These are phyloP conservation scores for Anabas testudineus DNA, from an alignment of 2,797 vertebrate species.

Conservation along the genomic window DNA sequence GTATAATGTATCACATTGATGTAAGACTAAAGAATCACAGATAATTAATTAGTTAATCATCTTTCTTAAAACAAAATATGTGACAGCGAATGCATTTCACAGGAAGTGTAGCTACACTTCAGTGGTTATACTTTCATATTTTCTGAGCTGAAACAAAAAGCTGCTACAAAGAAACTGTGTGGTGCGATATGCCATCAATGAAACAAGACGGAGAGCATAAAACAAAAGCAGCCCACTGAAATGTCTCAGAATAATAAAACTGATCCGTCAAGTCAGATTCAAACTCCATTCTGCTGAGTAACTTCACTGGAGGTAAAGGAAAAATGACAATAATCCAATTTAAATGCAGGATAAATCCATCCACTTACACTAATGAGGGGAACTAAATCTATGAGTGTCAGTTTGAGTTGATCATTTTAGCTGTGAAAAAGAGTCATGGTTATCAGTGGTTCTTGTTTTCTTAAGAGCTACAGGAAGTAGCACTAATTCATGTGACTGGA, in stretches of 20 bases:
- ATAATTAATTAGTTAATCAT: neutral
- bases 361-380: neutral
- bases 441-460: too few species aligned
- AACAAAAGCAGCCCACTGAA: neutral
- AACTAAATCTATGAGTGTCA: neutral
- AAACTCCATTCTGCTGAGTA: neutral
- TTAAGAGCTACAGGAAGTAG: too few species aligned
- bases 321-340: neutral
- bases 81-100: neutral
- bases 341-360: neutral
- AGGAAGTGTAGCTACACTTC: neutral
- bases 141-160: neutral
- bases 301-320: neutral
- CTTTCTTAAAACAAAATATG: neutral
- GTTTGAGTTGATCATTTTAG: too few species aligned
- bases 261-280: neutral
- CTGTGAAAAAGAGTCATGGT: too few species aligned
- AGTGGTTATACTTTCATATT: conserved; percentile 7
- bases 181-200: neutral
- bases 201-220: neutral
- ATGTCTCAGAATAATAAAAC: conserved; percentile 2
- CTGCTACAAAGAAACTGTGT: neutral
- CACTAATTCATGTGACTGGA: too few species aligned
- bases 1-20: neutral
- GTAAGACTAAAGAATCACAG: neutral